Percentiles rank a stretch among this genome's conserved stretches.
Conservation (phyloP, 2,797 vertebrate species). For the Coreius guichenoti region DNA sequence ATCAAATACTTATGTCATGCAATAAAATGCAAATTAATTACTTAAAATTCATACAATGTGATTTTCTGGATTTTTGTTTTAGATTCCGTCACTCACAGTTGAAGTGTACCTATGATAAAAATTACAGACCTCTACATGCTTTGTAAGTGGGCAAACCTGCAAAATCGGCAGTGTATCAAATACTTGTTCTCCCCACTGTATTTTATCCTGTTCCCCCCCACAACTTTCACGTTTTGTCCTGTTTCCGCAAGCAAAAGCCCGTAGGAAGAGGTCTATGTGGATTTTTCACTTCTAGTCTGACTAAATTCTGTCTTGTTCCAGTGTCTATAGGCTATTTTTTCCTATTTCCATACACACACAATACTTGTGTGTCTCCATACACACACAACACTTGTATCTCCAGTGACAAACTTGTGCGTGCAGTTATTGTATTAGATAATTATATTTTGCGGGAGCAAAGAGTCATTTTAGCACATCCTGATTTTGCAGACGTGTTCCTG, state of each 20-base stretch:
- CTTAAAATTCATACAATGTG: no score
- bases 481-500: neutral
- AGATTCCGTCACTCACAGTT: no score
- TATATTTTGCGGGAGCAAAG: neutral
- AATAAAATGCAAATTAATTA: no score
- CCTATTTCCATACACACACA: neutral
- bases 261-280: neutral
- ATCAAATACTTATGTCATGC: no score
- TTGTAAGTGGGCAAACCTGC: no score
- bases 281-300: neutral
- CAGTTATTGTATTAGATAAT: neutral
- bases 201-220: neutral
- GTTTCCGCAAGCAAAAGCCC: neutral
- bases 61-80: no score
- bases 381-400: neutral
- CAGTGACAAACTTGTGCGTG: neutral
- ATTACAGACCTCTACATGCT: no score
- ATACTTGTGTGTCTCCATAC: neutral
- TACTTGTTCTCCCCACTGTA: no score
- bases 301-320: neutral
- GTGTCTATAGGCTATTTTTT: neutral
- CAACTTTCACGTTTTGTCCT: neutral
- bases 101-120: no score
- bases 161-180: no score
- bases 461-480: neutral